These are phyloP conservation scores for Drosophila maculinotata DNA, from an alignment of 2,888 invertebrate genomes.

Conservation along the genomic window DNA sequence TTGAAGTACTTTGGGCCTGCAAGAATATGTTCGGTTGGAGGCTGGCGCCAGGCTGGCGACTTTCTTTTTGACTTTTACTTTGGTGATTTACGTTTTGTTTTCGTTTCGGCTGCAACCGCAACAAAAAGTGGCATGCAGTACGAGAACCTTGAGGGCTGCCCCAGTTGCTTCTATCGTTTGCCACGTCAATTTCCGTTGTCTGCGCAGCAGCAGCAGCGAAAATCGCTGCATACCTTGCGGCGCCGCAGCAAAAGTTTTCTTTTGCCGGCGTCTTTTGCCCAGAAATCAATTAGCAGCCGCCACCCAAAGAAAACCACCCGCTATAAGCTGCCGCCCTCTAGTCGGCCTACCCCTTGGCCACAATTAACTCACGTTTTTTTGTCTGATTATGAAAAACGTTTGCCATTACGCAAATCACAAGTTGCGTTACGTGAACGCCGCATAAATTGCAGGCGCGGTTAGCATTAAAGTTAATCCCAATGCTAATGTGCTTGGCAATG, in stretches of 20 bases:
- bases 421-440: slow-evolving; percentile 26
- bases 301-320: no score
- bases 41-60: slow-evolving; percentile 28
- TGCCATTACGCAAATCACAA: slow-evolving; percentile 39
- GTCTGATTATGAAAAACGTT: slow-evolving; percentile 48
- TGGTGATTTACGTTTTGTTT: slow-evolving; percentile 56
- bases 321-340: background rate
- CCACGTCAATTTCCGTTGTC: slow-evolving; percentile 43
- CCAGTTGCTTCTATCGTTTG: slow-evolving; percentile 6
- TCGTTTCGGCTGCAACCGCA: slow-evolving; percentile 24
- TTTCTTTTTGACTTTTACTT: slow-evolving; percentile 28
- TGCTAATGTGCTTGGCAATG: slow-evolving; percentile 26
- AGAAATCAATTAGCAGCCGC: slow-evolving; percentile 57
- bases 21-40: slow-evolving; percentile 2
- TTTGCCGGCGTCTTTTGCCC: slow-evolving; percentile 17
- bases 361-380: slow-evolving; percentile 52
- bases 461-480: slow-evolving; percentile 32
- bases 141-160: slow-evolving; percentile 17
- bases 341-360: background rate
- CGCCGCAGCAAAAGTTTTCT: slow-evolving; percentile 37
- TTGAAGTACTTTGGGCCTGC: background rate
- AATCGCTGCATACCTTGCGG: slow-evolving; percentile 50
- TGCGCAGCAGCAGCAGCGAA: slow-evolving; percentile 11
- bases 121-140: slow-evolving; percentile 15
- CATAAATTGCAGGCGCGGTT: slow-evolving; percentile 23